These are phyloP conservation scores for Chymomyza costata DNA, from an alignment of 1,140 invertebrate species.

Conservation along the genomic window DNA sequence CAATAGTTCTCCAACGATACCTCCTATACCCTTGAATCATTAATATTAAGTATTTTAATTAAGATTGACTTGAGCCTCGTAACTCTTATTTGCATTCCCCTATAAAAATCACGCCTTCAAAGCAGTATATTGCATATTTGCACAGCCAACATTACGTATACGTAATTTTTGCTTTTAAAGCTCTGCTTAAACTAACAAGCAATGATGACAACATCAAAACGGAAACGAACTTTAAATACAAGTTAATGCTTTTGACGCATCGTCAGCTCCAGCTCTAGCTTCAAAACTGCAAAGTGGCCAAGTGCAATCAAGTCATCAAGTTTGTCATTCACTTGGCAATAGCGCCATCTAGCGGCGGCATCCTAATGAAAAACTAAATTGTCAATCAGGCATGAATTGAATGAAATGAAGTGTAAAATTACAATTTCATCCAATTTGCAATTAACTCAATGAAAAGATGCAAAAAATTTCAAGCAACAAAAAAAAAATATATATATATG, in stretches of 20 bases:
- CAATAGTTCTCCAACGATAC: too few relatives aligned
- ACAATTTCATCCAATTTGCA: slow-evolving; percentile 75
- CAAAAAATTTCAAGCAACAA: too few relatives aligned
- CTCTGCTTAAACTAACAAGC: slow-evolving; percentile 10
- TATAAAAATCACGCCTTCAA: too few relatives aligned
- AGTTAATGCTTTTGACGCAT: too few relatives aligned
- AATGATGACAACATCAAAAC: too few relatives aligned
- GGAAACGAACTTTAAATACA: too few relatives aligned
- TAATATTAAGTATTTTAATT: too few relatives aligned
- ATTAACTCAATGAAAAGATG: slow-evolving; percentile 73
- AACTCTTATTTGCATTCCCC: too few relatives aligned
- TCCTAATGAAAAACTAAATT: slow-evolving; percentile 75
- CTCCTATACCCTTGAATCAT: too few relatives aligned
- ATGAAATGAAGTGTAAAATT: slow-evolving; percentile 75
- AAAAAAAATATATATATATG: slow-evolving; percentile 46
- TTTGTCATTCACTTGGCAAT: too few relatives aligned
- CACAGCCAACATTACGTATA: slow-evolving; percentile 41
- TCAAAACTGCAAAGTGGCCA: slow-evolving; percentile 10
- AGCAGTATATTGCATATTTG: too few relatives aligned
- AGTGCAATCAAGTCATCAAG: slow-evolving; percentile 7
- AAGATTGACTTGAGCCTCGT: too few relatives aligned
- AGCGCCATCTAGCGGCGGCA: neutral
- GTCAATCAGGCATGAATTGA: slow-evolving; percentile 74
- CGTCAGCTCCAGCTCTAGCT: neutral
- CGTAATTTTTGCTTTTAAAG: slow-evolving; percentile 38